Base-by-base conservation (phyloP, 2,888 invertebrate species). In the Stomorhina lunata region DNA sequence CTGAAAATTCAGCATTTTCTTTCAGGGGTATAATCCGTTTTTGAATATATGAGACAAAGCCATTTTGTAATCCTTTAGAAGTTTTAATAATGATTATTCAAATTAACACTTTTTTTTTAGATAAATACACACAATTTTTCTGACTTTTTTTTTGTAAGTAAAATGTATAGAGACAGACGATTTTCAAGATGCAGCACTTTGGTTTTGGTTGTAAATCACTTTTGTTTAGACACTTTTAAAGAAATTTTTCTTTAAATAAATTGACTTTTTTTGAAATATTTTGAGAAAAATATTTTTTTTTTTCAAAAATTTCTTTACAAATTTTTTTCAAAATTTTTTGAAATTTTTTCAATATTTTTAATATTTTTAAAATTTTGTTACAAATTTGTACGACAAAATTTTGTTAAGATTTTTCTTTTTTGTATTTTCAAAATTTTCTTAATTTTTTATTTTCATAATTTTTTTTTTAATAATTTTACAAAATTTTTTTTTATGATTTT, bases 131-230 rank as follows among this genome's bases (percentile, higher is more conserved):
- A n/a, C n/a, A n/a, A 34, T 66, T 77, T 73, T 20, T 57, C 65
- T 59, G 34, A 55, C 25, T 73, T 59, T 34, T 37, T 53, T 32
- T 17, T 40, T 45, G 29, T 17, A 7, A 10, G n/a, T 50, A n/a
- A 1, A 69, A 15, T n/a, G 65, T 79, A 50, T 29, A 63, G 40
- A 57, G 2, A n/a, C 15, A 29, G 48, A 59, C 82, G 84, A 82
- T 84, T 84, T 76, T 81, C 80, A 85, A 85, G 84, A 84, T 84
- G 83, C 85, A 85, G 84, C 83, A 76, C 53, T 76, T 76, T 61
- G 34, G 15, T 61, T 63, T 20, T 57, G 34, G 10, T 43, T n/a
- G 10, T 57, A 12, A 12, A 25, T 50, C n/a, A n/a, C 45, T 53
- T 40, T 57, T 59, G 20, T 63, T 27, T 27, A 9, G 59, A 55